Conservation (phyloP, 1,140 invertebrate species). For the Bombus superbus region DNA sequence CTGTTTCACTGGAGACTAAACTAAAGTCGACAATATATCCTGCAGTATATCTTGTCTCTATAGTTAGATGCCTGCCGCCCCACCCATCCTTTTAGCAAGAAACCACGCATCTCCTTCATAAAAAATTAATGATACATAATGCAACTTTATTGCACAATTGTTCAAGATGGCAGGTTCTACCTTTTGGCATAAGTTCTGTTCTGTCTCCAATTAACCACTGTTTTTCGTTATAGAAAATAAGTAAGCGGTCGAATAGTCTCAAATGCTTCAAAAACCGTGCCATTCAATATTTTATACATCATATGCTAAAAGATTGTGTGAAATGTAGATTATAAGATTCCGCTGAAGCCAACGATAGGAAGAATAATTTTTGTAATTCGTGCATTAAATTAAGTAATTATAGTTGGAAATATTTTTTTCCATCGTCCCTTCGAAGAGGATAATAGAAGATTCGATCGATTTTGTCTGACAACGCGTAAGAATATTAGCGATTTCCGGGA, state of each 20-base stretch:
- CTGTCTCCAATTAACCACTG: not conserved
- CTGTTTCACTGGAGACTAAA: slow-evolving; percentile 78
- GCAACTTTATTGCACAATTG: not conserved
- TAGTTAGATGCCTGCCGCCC: slow-evolving; percentile 79
- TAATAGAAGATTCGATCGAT: too few relatives aligned
- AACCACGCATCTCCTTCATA: not conserved
- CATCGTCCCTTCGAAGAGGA: too few relatives aligned
- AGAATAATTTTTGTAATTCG: too few relatives aligned
- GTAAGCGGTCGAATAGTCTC: not conserved
- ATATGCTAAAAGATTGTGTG: not conserved
- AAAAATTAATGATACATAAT: not conserved
- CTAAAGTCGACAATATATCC: slow-evolving; percentile 77
- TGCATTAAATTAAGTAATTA: too few relatives aligned
- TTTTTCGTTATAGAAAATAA: not conserved
- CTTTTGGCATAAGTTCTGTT: not conserved
- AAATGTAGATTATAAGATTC: not conserved
- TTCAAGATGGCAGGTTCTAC: not conserved
- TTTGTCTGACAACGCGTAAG: too few relatives aligned
- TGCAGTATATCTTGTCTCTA: slow-evolving; percentile 77
- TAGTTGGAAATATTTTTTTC: too few relatives aligned
- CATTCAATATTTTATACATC: not conserved
- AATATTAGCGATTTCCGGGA: too few relatives aligned
- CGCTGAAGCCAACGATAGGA: too few relatives aligned
- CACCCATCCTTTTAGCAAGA: slow-evolving; percentile 62
- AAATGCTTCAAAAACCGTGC: too few relatives aligned